Percentiles rank a stretch among this genome's conserved stretches.
Conservation (phyloP, 2,888 invertebrate species). For the Desoria tigrina region DNA sequence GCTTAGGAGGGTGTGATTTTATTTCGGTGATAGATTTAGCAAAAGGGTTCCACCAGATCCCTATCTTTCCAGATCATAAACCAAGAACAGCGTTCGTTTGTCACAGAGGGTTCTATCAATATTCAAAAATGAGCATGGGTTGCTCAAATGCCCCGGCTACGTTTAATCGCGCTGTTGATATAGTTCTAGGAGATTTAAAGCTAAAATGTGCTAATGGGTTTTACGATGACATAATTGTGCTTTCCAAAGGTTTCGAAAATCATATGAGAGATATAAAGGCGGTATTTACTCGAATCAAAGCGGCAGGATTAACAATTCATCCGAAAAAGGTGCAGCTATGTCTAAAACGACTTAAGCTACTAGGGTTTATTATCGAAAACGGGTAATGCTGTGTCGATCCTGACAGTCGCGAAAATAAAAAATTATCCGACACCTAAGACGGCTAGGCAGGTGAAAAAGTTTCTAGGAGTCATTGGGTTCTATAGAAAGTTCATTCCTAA, state of each 20-base stretch:
- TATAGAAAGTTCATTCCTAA: slow-evolving; percentile 36
- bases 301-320: slow-evolving; percentile 50
- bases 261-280: slow-evolving; percentile 40
- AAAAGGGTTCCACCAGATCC: slow-evolving; percentile 11
- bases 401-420: slow-evolving; percentile 35
- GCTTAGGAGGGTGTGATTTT: background rate
- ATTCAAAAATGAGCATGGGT: slow-evolving; percentile 55
- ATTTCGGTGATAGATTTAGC: background rate
- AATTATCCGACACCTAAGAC: slow-evolving; percentile 34
- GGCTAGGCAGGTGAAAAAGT: slow-evolving; percentile 26
- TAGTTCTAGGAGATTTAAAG: slow-evolving; percentile 52
- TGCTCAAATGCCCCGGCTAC: slow-evolving; percentile 54
- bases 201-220: slow-evolving; percentile 52
- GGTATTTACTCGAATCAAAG: slow-evolving; percentile 19
- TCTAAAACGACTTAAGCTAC: slow-evolving; percentile 51
- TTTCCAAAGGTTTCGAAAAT: slow-evolving; percentile 27
- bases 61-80: background rate
- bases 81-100: slow-evolving; percentile 10
- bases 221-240: slow-evolving; percentile 55
- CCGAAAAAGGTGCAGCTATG: slow-evolving; percentile 47
- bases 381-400: slow-evolving; percentile 56
- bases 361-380: slow-evolving; percentile 56
- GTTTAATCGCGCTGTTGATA: slow-evolving; percentile 56
- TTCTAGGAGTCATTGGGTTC: slow-evolving; percentile 39
- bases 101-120: slow-evolving; percentile 52